phyloP scores from a whole-genome alignment of 2,888 invertebrate genomes.

The Stratiomys singularior region DNA sequence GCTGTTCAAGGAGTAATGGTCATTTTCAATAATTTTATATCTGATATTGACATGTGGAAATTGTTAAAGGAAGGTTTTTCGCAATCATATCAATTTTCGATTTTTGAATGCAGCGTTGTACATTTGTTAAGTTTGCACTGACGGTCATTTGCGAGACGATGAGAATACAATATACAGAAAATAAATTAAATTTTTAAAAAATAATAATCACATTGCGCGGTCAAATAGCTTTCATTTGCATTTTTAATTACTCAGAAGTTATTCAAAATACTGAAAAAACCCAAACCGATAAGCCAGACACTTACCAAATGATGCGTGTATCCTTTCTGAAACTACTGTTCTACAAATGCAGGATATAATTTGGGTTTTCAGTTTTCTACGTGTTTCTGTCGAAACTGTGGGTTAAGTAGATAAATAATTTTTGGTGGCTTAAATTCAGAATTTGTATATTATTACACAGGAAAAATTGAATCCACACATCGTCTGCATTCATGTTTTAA shows the following conservation, averaged over 20 bases:
- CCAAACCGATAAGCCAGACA: too few relatives aligned
- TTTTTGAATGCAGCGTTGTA: neutral
- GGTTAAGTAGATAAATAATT: too few relatives aligned
- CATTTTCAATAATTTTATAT: neutral
- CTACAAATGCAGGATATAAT: too few relatives aligned
- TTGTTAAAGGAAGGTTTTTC: constrained; percentile 28
- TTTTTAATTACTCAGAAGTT: constrained; percentile 54
- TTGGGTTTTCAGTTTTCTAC: too few relatives aligned
- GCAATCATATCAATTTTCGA: constrained; percentile 10
- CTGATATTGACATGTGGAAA: constrained; percentile 22
- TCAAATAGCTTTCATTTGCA: constrained; percentile 52
- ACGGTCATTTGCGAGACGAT: neutral
- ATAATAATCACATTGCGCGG: constrained; percentile 41
- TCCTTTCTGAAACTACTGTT: too few relatives aligned
- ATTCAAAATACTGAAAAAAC: constrained; percentile 49
- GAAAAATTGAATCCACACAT: too few relatives aligned
- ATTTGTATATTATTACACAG: too few relatives aligned
- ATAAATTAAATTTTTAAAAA: constrained; percentile 19
- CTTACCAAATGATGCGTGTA: too few relatives aligned
- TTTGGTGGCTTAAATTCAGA: too few relatives aligned
- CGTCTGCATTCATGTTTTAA: too few relatives aligned
- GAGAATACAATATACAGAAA: too few relatives aligned
- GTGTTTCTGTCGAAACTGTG: too few relatives aligned
- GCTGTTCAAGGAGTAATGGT: neutral
- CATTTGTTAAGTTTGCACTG: neutral